A percentile compares a stretch with the other conserved stretches of the same genome.
These are phyloP conservation scores for Oligia latruncula DNA, from an alignment of 2,888 invertebrate genomes.

Conservation along the genomic window DNA sequence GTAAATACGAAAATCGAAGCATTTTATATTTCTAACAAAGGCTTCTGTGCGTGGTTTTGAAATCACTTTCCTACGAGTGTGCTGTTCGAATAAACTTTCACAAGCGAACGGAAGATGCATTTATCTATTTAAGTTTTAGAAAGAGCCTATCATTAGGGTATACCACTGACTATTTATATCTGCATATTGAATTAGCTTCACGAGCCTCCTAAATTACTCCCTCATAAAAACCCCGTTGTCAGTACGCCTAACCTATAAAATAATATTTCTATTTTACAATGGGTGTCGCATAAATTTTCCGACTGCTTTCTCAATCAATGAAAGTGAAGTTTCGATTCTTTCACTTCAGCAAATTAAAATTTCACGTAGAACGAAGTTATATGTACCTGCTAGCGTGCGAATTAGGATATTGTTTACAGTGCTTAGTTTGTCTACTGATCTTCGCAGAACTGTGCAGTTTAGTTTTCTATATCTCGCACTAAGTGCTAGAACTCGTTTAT, in stretches of 20 bases:
- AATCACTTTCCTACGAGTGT: constrained; percentile 38
- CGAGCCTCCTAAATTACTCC: constrained; percentile 32
- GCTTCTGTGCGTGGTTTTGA: constrained; percentile 27
- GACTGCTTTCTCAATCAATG: constrained; percentile 73
- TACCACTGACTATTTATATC: constrained; percentile 18
- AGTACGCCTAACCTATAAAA: constrained; percentile 62
- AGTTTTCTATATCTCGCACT: constrained; percentile 45
- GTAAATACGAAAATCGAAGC: constrained; percentile 30
- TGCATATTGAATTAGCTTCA: constrained; percentile 29
- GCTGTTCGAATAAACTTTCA: constrained; percentile 51
- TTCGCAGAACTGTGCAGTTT: constrained; percentile 37
- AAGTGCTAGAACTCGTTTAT: constrained; percentile 40
- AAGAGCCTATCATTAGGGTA: constrained; percentile 32
- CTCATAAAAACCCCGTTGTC: constrained; percentile 47
- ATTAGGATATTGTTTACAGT: constrained; percentile 49
- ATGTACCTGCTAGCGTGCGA: constrained; percentile 37
- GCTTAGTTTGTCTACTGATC: constrained; percentile 35
- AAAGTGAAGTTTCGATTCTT: constrained; percentile 73
- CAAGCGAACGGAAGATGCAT: constrained; percentile 39
- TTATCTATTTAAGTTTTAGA: constrained; percentile 36
- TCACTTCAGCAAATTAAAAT: constrained; percentile 63
- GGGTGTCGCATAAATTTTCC: constrained; percentile 70
- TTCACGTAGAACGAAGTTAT: constrained; percentile 41
- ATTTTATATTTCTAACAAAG: constrained; percentile 38
- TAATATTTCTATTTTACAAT: constrained; percentile 70